Base-by-base conservation (phyloP, 2,888 invertebrate genomes). In the Drosophila nr. fundita region DNA sequence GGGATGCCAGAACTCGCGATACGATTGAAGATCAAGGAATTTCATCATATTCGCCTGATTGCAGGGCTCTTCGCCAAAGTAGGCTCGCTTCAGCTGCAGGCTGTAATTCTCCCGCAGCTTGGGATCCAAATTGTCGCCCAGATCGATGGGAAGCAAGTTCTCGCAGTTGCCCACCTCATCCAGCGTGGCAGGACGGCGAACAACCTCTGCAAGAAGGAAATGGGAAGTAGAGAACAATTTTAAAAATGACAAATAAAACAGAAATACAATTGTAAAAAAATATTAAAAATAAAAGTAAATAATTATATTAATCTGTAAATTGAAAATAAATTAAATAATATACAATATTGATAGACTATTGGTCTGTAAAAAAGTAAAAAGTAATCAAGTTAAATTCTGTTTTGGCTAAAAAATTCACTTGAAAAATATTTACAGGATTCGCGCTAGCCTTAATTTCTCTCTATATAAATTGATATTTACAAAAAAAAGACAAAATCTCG, bases 1-100 rank as follows among this genome's bases (percentile, higher is more conserved):
- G 21, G 92, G 92, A 77, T 93, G 91, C 91, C 91, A 92, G 79
- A 93, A 93, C 30, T 90, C 88, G 42, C 92, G 91, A 61, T 91
- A 91, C 0, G 91, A 91, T 27, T 90, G 68, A 7, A 93, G 65
- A 59, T 92, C 91, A 24, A 92, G 80, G 71, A 92, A 92, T 52
- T 92, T 84, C 77, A 93, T 91, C 59, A 93, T 88, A 55, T 93
- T 93, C 21, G 92, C 84, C 52, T 77, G 66, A 15, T 89, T 91
- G 49, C 93, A 91, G n/a, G 83, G 54, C 18, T 89, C 82, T 0
- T 90, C 80, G 7, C 91, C 92, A 40, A 93, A 93, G 57, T 90
- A 92, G 1, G 82, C 73, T 4, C 89, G 80, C 61, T 91, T 92
- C 1, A 93, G 64, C 61, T 73, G 76, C 32, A 86, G 50, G 0